These are phyloP conservation scores for Lophotriccus pileatus DNA, from an alignment of 2,797 vertebrate species.

Conservation along the genomic window DNA sequence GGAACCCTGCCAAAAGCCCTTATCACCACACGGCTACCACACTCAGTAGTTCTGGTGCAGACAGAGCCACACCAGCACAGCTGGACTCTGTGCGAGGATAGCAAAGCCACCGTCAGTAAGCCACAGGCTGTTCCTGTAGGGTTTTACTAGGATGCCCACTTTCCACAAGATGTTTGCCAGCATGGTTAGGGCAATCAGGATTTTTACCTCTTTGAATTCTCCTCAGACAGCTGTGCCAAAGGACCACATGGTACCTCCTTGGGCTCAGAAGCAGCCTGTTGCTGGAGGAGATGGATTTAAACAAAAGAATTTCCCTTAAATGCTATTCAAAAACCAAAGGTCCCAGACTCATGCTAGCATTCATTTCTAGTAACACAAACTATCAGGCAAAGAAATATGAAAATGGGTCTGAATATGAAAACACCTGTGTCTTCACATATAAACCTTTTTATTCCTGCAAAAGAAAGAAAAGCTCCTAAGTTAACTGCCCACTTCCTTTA, in stretches of 20 bases:
- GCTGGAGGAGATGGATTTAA: neutral
- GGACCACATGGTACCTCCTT: neutral
- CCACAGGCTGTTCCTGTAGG: neutral
- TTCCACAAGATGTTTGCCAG: neutral
- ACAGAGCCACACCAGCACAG: neutral
- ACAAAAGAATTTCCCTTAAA: neutral
- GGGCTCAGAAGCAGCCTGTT: neutral
- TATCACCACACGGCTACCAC: neutral
- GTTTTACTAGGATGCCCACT: neutral
- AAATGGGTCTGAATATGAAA: neutral
- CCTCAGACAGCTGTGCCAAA: neutral
- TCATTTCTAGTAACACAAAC: neutral
- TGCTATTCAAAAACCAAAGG: neutral
- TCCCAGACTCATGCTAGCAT: neutral
- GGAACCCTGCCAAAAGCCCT: constrained; percentile 18
- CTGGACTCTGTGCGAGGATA: neutral
- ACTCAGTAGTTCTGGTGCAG: neutral
- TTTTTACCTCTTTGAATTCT: neutral
- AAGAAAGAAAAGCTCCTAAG: neutral
- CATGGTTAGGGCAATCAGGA: neutral
- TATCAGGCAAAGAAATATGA: neutral
- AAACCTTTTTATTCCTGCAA: neutral
- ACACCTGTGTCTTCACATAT: neutral
- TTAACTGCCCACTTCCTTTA: neutral
- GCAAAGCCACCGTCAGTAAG: neutral